Percentiles rank a stretch among this genome's conserved stretches.
These are phyloP conservation scores for Lapara coniferarum DNA, from an alignment of 2,888 invertebrate species.

Conservation along the genomic window DNA sequence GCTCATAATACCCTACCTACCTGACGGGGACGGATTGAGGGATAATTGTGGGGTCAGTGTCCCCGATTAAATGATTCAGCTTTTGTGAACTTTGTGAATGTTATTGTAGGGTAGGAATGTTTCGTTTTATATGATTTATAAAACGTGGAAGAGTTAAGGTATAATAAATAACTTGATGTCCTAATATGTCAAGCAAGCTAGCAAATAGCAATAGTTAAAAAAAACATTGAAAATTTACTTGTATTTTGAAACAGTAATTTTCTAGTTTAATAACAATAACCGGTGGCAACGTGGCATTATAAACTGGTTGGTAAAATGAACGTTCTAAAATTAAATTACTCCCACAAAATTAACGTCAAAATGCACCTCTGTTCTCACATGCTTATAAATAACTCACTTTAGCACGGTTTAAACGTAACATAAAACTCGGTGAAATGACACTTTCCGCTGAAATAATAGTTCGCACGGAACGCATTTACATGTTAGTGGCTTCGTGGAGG, in stretches of 20 bases:
- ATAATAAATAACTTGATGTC: too few relatives aligned
- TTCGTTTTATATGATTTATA: not conserved
- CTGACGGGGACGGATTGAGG: not conserved
- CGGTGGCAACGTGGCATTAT: too few relatives aligned
- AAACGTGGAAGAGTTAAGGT: too few relatives aligned
- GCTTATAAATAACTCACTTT: conserved; percentile 29
- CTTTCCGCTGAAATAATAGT: conserved; percentile 40
- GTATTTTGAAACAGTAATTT: too few relatives aligned
- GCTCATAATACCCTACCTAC: conserved; percentile 1
- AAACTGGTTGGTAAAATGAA: too few relatives aligned
- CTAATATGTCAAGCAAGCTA: too few relatives aligned
- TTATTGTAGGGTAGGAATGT: not conserved
- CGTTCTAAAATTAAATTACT: not conserved
- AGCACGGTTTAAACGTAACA: conserved; percentile 36
- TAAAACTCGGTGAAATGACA: conserved; percentile 36
- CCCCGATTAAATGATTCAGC: not conserved
- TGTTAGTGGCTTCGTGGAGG: conserved; percentile 25
- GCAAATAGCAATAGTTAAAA: too few relatives aligned
- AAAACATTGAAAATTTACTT: too few relatives aligned
- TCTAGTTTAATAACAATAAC: too few relatives aligned
- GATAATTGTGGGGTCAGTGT: too few relatives aligned
- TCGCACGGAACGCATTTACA: conserved; percentile 42
- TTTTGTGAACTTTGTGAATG: not conserved
- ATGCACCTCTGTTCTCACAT: not conserved
- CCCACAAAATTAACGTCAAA: conserved; percentile 7